Conservation (phyloP, 1,140 invertebrate species). For the Ostrea denselamellosa region DNA sequence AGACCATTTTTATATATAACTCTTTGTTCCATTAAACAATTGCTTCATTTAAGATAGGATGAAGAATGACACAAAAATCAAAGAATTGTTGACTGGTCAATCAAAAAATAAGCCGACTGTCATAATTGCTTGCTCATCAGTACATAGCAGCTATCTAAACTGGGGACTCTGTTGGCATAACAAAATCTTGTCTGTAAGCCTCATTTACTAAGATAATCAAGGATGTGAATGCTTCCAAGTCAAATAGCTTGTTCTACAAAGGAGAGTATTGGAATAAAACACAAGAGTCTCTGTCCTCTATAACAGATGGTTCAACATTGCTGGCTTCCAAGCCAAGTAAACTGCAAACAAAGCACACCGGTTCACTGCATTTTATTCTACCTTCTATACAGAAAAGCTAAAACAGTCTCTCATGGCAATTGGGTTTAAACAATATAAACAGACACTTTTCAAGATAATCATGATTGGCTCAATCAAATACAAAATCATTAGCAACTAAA, state of each 20-base stretch:
- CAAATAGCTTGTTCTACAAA: slow-evolving; percentile 28
- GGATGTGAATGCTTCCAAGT: slow-evolving; percentile 35
- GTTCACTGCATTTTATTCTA: slow-evolving; percentile 5
- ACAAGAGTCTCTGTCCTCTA: slow-evolving; percentile 16
- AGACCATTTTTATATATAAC: neutral
- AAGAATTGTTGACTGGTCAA: neutral
- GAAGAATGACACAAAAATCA: neutral
- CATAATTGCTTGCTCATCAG: slow-evolving; percentile 13
- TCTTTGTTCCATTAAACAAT: neutral
- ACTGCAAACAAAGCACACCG: slow-evolving; percentile 13
- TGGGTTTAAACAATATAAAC: slow-evolving; percentile 33
- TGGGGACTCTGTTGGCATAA: slow-evolving; percentile 17
- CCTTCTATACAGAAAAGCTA: neutral
- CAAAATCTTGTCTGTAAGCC: slow-evolving; percentile 19
- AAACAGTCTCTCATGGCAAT: slow-evolving; percentile 25
- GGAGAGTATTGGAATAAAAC: slow-evolving; percentile 13
- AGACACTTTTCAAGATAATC: slow-evolving; percentile 12
- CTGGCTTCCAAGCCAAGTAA: slow-evolving; percentile 20
- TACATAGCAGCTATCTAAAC: neutral
- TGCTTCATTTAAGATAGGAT: neutral
- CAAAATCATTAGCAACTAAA: neutral
- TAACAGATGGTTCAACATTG: slow-evolving; percentile 27
- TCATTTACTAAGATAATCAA: slow-evolving; percentile 28
- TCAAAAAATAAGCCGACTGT: neutral
- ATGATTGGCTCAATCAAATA: slow-evolving; percentile 19